These are phyloP conservation scores for Montipora foliosa DNA, from an alignment of 64 coral and sea anemone species.

Conservation along the genomic window DNA sequence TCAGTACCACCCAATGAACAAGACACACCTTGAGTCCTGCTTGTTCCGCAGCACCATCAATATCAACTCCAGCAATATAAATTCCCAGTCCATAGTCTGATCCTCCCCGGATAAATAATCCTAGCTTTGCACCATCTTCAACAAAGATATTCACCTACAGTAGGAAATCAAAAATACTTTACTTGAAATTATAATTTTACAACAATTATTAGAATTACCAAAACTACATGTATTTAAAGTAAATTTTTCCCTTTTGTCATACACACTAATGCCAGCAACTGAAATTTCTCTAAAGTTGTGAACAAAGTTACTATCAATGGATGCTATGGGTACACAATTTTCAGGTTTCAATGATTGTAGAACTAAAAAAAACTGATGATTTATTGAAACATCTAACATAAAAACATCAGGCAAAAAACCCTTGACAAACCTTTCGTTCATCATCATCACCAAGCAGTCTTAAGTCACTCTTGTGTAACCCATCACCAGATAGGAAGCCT, in stretches of 20 bases:
- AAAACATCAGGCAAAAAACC: background rate
- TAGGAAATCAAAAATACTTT: background rate
- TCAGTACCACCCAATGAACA: background rate
- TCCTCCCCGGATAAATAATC: conserved; percentile 90
- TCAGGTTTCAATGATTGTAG: no score
- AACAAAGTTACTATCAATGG: no score
- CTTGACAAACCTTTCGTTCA: conserved; percentile 90
- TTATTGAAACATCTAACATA: no score
- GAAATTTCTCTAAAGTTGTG: no score
- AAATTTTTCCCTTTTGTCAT: no score
- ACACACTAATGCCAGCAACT: no score
- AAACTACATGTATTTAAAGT: no score
- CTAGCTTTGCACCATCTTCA: conserved; percentile 90
- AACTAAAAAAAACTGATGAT: no score
- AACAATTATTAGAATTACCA: no score
- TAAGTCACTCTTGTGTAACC: conserved; percentile 95
- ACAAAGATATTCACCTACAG: conserved; percentile 95
- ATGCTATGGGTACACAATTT: no score
- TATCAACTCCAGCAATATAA: conserved; percentile 93
- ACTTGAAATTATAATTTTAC: no score
- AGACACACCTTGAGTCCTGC: conserved; percentile 89
- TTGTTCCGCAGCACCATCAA: conserved; percentile 75
- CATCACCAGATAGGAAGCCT: conserved; percentile 55
- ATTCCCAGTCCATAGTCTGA: conserved; percentile 93
- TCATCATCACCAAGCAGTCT: conserved; percentile 98